These are phyloP conservation scores for Molanna angustata DNA, from an alignment of 2,888 invertebrate genomes.

Conservation along the genomic window DNA sequence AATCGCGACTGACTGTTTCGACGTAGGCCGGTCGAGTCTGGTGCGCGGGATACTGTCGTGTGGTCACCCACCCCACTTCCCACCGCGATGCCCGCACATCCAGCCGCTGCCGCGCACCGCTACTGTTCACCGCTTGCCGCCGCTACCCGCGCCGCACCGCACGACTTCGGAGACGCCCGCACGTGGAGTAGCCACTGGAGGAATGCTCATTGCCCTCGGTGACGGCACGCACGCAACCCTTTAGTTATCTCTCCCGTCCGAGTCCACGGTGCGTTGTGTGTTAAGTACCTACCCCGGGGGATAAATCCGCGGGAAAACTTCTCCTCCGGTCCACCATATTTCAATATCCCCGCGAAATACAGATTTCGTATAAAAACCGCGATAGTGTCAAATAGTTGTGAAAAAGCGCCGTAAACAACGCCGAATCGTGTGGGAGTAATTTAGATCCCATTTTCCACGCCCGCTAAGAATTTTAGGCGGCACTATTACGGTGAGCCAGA, in stretches of 20 bases:
- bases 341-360: not conserved
- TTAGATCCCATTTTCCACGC: conserved; percentile 36
- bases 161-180: conserved; percentile 12
- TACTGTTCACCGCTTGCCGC: conserved; percentile 32
- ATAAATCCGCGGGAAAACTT: conserved; percentile 8
- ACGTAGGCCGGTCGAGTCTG: conserved; percentile 19
- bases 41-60: conserved; percentile 40
- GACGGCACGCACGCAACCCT: conserved; percentile 46
- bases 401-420: conserved; percentile 13
- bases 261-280: too few species aligned
- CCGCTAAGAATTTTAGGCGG: conserved; percentile 32
- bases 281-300: too few species aligned
- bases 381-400: conserved; percentile 9
- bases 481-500: conserved; percentile 34
- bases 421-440: conserved; percentile 21
- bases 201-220: conserved; percentile 38
- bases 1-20: conserved; percentile 20
- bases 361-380: not conserved
- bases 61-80: conserved; percentile 36
- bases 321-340: not conserved
- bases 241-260: too few species aligned
- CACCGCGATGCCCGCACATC: conserved; percentile 12
- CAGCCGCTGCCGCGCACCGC: conserved; percentile 31
- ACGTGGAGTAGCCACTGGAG: conserved; percentile 32
- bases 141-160: conserved; percentile 24